Evolutionary conservation across 2,797 vertebrate species (phyloP), one percentile per base, ranked within the genome.

Genomic region (Parotocinclus haroldoi): DNA sequence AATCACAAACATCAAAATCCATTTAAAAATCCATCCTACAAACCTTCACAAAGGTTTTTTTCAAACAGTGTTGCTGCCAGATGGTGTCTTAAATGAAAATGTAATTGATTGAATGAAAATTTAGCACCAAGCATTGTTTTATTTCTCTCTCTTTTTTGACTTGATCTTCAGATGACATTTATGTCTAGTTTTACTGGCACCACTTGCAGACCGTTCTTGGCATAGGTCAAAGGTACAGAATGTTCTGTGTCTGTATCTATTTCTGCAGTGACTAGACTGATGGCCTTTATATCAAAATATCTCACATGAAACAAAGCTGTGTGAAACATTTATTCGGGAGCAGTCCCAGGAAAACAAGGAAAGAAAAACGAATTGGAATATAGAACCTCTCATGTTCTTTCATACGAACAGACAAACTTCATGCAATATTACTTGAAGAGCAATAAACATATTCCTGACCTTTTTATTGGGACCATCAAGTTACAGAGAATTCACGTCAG

Each of bases 171-270:
- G 51, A 16, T 44, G 58, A n/a, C 56, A 62, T 14, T 52, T 36
- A 36, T 38, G 36, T 54, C 55, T 19, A 50, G 49, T 49, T 60
- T 67, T 53, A 60, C 19, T 17, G 52, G 17, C 46, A 49, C 58
- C 36, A 14, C 40, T 39, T 36, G 55, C 71, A 7, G 39, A 56
- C 69, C 48, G 58, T 58, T 59, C 60, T 58, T 77, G 75, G 71
- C 68, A 58, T 16, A 14, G 18, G 45, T 40, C 16, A 56, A 27
- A 6, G 40, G 68, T 68, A 77, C 64, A 68, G 55, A 54, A 60
- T 65, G 75, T 74, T 58, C 71, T 56, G 61, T 45, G 42, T 55
- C 63, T 40, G 48, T 16, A 11, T 77, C 75, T 74, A 70, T 74
- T 77, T 68, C 64, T 68, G 64, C 48, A 0, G 51, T 49, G 46